A percentile compares a stretch with the other conserved stretches of the same genome.
These are phyloP conservation scores for Portevinia maculata DNA, from an alignment of 2,888 invertebrate genomes.

Conservation along the genomic window DNA sequence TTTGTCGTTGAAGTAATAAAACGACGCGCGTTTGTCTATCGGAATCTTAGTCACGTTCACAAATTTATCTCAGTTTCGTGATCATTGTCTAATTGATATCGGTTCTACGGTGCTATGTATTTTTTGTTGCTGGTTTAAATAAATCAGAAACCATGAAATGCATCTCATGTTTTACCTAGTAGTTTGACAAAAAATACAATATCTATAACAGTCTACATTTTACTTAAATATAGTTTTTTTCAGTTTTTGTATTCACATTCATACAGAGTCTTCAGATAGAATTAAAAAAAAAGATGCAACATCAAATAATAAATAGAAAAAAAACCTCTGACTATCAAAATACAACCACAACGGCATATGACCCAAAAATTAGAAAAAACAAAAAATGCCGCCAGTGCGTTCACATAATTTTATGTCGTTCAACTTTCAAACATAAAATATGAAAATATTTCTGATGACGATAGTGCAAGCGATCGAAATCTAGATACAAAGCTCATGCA, in stretches of 20 bases:
- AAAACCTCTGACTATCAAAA: background rate
- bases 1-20: conserved; percentile 43
- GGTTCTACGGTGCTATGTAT: conserved; percentile 23
- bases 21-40: conserved; percentile 52
- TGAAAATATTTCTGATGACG: conserved; percentile 17
- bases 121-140: conserved; percentile 20
- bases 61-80: conserved; percentile 66
- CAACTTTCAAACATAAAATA: conserved; percentile 31
- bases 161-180: background rate
- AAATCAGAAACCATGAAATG: background rate
- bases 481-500: conserved; percentile 1
- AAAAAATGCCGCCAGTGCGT: conserved; percentile 34
- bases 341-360: background rate
- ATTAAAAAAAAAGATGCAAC: background rate
- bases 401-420: conserved; percentile 56
- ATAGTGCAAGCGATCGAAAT: conserved; percentile 17
- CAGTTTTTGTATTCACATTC: too few species aligned
- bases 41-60: conserved; percentile 71
- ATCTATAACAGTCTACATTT: too few species aligned
- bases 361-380: conserved; percentile 29
- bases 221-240: too few species aligned
- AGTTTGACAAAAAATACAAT: background rate
- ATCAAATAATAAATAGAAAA: background rate
- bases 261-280: too few species aligned
- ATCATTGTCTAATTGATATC: conserved; percentile 70